Conservation (phyloP, 1,140 invertebrate genomes). For the Drosophila punjabiensis region DNA sequence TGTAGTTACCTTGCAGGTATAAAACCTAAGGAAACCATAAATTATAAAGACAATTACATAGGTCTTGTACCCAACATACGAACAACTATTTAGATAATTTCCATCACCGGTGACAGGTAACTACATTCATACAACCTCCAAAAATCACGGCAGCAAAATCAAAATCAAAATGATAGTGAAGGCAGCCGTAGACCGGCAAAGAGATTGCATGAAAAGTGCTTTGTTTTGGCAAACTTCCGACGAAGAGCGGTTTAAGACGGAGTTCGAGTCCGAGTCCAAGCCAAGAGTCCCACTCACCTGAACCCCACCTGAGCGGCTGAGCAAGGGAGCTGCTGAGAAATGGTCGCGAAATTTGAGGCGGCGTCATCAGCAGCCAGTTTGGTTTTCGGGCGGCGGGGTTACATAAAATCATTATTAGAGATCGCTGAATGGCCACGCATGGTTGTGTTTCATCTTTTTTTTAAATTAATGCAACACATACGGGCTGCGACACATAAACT, state of each 20-base stretch:
- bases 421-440: conserved; percentile 48
- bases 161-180: conserved; percentile 59
- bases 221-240: conserved; percentile 57
- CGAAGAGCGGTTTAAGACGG: conserved; percentile 10
- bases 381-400: conserved; percentile 63
- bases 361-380: conserved; percentile 41
- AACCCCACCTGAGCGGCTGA: conserved; percentile 21
- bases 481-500: conserved; percentile 26
- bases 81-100: conserved; percentile 17
- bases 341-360: conserved; percentile 33
- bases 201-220: conserved; percentile 46
- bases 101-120: conserved; percentile 17
- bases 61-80: conserved; percentile 12
- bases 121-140: conserved; percentile 21
- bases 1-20: not conserved
- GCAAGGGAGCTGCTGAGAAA: conserved; percentile 20
- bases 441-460: conserved; percentile 60
- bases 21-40: not conserved
- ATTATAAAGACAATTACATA: conserved; percentile 15
- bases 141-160: conserved; percentile 13
- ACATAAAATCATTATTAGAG: conserved; percentile 77
- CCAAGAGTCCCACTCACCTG: conserved; percentile 16
- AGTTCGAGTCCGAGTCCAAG: not conserved
- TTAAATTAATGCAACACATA: conserved; percentile 77
- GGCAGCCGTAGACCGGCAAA: conserved; percentile 40